Percentiles rank a stretch among this genome's conserved stretches.
These are phyloP conservation scores for Coregonus ussuriensis DNA, from an alignment of 2,797 vertebrate genomes.

Conservation along the genomic window DNA sequence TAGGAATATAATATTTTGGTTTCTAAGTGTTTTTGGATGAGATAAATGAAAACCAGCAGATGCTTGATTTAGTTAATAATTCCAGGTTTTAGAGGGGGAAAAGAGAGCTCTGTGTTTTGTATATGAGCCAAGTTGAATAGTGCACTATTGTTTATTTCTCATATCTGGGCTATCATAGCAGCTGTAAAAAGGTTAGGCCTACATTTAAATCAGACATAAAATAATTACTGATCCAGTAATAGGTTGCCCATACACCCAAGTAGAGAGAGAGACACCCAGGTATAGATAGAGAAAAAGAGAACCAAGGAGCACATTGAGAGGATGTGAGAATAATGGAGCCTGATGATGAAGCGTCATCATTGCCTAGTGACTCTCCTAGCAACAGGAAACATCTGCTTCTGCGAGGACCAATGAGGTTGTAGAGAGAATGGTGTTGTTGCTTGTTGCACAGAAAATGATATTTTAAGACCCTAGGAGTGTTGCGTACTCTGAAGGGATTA, in stretches of 20 bases:
- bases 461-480: conserved; percentile 65
- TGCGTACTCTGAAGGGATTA: conserved; percentile 46
- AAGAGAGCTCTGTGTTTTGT: conserved; percentile 20
- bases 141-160: not conserved
- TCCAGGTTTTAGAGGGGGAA: conserved; percentile 17
- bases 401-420: conserved; percentile 83
- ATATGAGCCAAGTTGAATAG: not conserved
- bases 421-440: conserved; percentile 43
- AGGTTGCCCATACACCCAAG: not conserved
- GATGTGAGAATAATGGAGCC: conserved; percentile 71
- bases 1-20: conserved; percentile 27
- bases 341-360: conserved; percentile 84
- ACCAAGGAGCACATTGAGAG: conserved; percentile 35
- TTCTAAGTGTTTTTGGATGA: conserved; percentile 14
- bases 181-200: not conserved
- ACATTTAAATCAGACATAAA: not conserved
- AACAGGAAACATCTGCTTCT: conserved; percentile 90
- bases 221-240: not conserved
- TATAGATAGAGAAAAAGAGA: too few relatives aligned
- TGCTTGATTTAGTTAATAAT: conserved; percentile 22
- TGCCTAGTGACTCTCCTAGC: conserved; percentile 89
- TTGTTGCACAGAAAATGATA: conserved; percentile 61
- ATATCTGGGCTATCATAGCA: not conserved
- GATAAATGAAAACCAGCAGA: conserved; percentile 28
- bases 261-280: not conserved